Evolutionary conservation across 2,888 invertebrate genomes (phyloP), one percentile per base, ranked within the genome.

Genomic region (Drosophila seclusa): DNA sequence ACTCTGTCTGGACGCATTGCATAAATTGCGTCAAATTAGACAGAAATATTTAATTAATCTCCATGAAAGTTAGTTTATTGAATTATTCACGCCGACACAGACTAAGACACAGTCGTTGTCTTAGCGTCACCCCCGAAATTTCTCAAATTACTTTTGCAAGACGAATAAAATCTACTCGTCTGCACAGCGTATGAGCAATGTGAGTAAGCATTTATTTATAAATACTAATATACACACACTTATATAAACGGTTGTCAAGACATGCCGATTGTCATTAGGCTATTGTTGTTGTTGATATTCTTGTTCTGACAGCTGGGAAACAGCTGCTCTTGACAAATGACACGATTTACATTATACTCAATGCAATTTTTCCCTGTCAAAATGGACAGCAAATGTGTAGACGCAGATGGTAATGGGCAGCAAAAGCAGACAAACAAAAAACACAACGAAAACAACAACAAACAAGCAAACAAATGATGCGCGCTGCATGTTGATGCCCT

Each of bases 301-400:
- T 58, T 55, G 65, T 36, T 55, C 40, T 68, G 68, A 38, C 60
- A 68, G 73, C 64, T 62, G 50, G 65, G 73, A 59, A 79, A 73
- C 89, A 90, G 86, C 89, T 91, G 90, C 77, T 81, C 82, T 82
- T 91, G 91, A 90, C 90, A 90, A 90, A 90, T 90, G 90, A 89
- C 82, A 78, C 91, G 80, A 91, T 89, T 91, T 89, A 91, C 91
- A 90, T 87, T 83, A 89, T 76, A 81, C 80, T 87, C 78, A 72
- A 79, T 91, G 89, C 90, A 88, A 89, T 89, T 90, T 91, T 85
- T 90, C 83, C 68, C 74, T 82, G 89, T 82, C 87, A 83, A 80
- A 84, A 81, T 70, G 78, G 84, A 73, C 81, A 79, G 80, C 77
- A 59, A 80, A 77, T 80, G 81, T 78, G 89, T 87, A 84, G 87